Conservation (phyloP, 2,113 vertebrate genomes). For the Brachyhypopomus gauderio region DNA sequence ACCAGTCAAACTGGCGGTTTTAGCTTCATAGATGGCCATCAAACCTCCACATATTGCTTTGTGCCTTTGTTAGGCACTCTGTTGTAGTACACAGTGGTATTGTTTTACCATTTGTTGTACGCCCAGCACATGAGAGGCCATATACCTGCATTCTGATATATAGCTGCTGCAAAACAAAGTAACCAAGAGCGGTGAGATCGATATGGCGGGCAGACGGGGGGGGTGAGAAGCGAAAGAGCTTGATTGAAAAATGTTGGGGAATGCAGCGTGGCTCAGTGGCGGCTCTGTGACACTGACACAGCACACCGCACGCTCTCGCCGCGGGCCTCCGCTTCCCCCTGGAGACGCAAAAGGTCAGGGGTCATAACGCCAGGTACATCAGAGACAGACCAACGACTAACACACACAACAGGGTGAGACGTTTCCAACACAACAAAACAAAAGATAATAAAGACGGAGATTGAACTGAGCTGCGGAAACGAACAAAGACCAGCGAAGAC, state of each 20-base stretch:
- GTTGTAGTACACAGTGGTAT: neutral
- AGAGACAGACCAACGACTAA: too few species aligned
- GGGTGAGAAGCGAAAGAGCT: slow-evolving; percentile 55
- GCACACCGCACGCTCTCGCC: neutral
- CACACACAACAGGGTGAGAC: too few species aligned
- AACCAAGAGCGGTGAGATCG: slow-evolving; percentile 63
- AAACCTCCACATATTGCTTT: neutral
- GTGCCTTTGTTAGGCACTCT: slow-evolving; percentile 33
- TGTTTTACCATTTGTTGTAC: slow-evolving; percentile 14
- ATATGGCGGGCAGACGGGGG: slow-evolving; percentile 63
- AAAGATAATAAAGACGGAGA: too few species aligned
- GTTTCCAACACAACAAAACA: too few species aligned
- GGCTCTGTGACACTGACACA: slow-evolving; percentile 17
- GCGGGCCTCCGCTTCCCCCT: neutral
- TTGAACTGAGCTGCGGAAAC: too few species aligned
- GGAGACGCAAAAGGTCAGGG: too few species aligned
- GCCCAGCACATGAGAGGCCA: slow-evolving; percentile 37
- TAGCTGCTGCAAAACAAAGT: slow-evolving; percentile 65
- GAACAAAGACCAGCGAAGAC: too few species aligned
- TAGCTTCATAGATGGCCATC: neutral
- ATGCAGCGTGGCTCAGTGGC: slow-evolving; percentile 38
- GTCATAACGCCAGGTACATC: too few species aligned
- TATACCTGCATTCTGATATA: slow-evolving; percentile 57
- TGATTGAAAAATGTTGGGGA: slow-evolving; percentile 37
- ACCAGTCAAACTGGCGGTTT: neutral